A percentile compares a stretch with the other conserved stretches of the same genome.
phyloP scores from a whole-genome alignment of 2,797 vertebrate species.

The Emydoidea blandingii region DNA sequence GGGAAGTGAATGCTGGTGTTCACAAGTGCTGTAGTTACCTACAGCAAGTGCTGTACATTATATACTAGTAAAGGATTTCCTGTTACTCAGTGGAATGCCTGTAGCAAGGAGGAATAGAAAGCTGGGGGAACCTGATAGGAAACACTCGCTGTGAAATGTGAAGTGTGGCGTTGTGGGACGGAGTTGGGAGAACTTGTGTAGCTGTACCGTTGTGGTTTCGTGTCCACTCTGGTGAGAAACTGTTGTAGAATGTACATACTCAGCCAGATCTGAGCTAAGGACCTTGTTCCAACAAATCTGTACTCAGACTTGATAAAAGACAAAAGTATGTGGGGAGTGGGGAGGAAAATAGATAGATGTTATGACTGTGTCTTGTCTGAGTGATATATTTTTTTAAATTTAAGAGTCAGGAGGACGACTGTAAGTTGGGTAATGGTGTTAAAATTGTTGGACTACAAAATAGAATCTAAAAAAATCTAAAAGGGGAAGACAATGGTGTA shows the following conservation, averaged over 20 bases:
- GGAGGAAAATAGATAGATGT: neutral
- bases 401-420: neutral
- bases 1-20: neutral
- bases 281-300: neutral
- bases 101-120: neutral
- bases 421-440: constrained; percentile 17
- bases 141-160: neutral
- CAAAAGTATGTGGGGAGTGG: rapidly evolving
- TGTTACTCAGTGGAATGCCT: neutral
- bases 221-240: neutral
- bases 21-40: neutral
- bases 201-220: neutral
- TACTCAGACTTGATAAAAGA: rapidly evolving
- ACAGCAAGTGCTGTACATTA: too few species aligned
- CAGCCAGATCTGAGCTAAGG: neutral
- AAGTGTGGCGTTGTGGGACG: neutral
- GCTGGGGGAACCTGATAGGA: neutral
- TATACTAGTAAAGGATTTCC: neutral
- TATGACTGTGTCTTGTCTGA: rapidly evolving
- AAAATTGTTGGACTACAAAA: constrained; percentile 22
- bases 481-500: constrained; percentile 14
- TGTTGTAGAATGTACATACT: rapidly evolving
- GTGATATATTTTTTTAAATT: neutral
- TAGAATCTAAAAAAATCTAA: neutral
- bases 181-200: neutral